Percentiles rank a stretch among this genome's conserved stretches.
phyloP scores from a whole-genome alignment of 2,113 vertebrate genomes.

The Stictonetta naevosa region DNA sequence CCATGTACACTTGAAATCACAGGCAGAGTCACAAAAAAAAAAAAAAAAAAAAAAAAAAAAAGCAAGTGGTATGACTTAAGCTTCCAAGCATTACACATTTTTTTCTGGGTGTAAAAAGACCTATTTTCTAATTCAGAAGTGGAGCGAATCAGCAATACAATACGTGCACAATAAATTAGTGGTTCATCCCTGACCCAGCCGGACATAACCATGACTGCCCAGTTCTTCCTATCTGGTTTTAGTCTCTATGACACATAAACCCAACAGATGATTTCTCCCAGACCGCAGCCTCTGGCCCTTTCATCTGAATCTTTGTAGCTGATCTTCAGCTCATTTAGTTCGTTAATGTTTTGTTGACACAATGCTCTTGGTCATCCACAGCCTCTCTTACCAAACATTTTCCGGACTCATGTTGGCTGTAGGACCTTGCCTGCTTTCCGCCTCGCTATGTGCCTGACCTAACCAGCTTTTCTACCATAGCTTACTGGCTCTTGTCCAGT shows the following conservation, averaged over 20 bases:
- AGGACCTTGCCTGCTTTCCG: not conserved
- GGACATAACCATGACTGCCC: not conserved
- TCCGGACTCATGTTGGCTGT: not conserved
- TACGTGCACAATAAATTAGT: constrained; percentile 3
- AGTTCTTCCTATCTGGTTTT: constrained; percentile 28
- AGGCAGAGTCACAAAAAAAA: not conserved
- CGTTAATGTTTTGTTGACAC: constrained; percentile 12
- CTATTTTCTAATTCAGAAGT: not conserved
- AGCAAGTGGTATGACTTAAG: constrained; percentile 12
- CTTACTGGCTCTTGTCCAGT: not conserved
- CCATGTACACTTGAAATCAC: not conserved
- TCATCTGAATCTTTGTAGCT: not conserved
- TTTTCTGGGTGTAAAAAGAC: constrained; percentile 33
- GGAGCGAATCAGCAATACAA: not conserved
- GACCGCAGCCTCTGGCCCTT: not conserved
- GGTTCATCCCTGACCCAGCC: not conserved
- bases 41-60: not conserved
- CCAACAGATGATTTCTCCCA: constrained; percentile 3
- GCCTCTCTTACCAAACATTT: constrained; percentile 11
- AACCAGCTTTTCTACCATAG: not conserved
- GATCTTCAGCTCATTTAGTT: not conserved
- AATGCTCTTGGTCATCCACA: not conserved
- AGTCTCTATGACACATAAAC: constrained; percentile 4
- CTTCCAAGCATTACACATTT: not conserved
- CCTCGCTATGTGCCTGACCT: not conserved